These are phyloP conservation scores for Micoletzkya japonica DNA, from an alignment of 2,888 invertebrate genomes.

Conservation along the genomic window DNA sequence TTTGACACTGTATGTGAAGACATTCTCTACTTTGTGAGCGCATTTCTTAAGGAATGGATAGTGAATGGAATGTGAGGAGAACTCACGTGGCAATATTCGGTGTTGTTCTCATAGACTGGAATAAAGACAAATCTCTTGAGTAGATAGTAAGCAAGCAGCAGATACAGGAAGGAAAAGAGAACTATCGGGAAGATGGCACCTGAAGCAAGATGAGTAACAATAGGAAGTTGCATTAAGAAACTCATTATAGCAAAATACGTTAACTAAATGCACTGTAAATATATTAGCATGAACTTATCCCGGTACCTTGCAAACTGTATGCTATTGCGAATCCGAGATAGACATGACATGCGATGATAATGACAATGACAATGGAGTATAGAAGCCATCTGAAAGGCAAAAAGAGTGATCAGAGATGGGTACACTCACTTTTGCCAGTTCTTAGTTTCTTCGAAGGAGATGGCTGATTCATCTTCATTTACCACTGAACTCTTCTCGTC, in stretches of 20 bases:
- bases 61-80: not conserved
- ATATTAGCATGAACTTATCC: too few relatives aligned
- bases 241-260: too few relatives aligned
- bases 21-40: not conserved
- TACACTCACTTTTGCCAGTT: not conserved
- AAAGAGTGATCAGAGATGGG: not conserved
- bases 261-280: too few relatives aligned
- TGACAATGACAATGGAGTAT: not conserved
- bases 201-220: not conserved
- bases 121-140: slow-evolving; percentile 7
- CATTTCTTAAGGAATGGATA: not conserved
- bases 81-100: slow-evolving; percentile 8
- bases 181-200: slow-evolving; percentile 18
- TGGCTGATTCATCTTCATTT: slow-evolving; percentile 12
- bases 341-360: slow-evolving; percentile 16
- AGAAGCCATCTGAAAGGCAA: slow-evolving; percentile 11
- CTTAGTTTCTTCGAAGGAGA: not conserved
- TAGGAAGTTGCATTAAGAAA: not conserved
- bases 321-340: slow-evolving; percentile 23
- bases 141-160: not conserved
- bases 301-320: slow-evolving; percentile 11
- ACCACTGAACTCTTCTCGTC: not conserved
- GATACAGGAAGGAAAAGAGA: slow-evolving; percentile 8
- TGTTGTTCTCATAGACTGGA: not conserved
- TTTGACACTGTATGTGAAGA: slow-evolving; percentile 2